Conservation (phyloP, 2,888 invertebrate genomes). For the Himalopsyche kuldschensis region DNA sequence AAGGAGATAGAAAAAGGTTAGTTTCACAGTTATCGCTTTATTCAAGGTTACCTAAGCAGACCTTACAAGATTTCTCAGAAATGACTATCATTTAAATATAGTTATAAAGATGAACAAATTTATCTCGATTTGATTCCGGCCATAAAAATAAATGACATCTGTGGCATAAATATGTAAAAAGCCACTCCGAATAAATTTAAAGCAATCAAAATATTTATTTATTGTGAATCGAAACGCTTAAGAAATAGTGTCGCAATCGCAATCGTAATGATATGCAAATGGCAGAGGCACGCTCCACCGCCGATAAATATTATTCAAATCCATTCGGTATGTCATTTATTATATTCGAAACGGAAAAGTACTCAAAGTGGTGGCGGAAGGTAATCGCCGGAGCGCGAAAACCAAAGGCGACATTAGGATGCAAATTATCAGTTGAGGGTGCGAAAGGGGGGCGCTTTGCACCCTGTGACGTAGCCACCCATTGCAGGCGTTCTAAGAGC, state of each 20-base stretch:
- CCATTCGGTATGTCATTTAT: conserved; percentile 28
- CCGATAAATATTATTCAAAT: conserved; percentile 34
- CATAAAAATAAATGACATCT: no score
- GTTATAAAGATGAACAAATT: no score
- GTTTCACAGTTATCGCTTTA: no score
- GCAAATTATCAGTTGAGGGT: conserved; percentile 35
- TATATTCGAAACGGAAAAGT: conserved; percentile 30
- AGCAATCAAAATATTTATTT: neutral
- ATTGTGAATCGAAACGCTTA: neutral
- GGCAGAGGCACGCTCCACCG: neutral
- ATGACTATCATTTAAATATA: no score
- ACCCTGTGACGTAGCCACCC: neutral
- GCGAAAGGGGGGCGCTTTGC: conserved; percentile 1
- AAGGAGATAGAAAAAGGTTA: no score
- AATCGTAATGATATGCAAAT: conserved; percentile 21
- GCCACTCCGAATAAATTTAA: neutral
- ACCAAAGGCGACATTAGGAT: conserved; percentile 39
- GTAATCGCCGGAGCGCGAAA: conserved; percentile 37
- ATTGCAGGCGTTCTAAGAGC: neutral
- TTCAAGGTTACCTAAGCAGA: no score
- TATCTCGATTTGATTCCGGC: no score
- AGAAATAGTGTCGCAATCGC: neutral
- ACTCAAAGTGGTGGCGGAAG: conserved; percentile 17
- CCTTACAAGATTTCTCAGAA: no score
- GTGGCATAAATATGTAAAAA: neutral